A percentile compares a stretch with the other conserved stretches of the same genome.
These are phyloP conservation scores for Diadumene lineata DNA, from an alignment of 92 coral and sea anemone species.

Conservation along the genomic window DNA sequence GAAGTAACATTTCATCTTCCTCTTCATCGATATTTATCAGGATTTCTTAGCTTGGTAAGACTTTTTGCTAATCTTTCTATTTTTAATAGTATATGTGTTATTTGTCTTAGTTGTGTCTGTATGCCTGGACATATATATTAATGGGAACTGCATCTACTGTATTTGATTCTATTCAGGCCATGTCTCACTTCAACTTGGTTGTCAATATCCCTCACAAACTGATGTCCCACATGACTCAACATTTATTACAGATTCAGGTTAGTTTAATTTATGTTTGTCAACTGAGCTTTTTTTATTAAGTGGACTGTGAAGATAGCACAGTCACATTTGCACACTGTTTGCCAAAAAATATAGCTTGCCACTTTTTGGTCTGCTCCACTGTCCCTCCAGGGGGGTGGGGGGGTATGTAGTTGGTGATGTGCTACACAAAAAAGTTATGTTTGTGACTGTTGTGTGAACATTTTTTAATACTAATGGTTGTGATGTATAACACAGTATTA, in stretches of 20 bases:
- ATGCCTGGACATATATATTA: not conserved
- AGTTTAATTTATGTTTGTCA: too few species aligned
- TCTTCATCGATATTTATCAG: constrained; percentile 86
- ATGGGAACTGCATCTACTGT: not conserved
- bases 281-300: too few species aligned
- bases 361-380: too few species aligned
- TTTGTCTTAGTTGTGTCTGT: constrained; percentile 6
- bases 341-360: too few species aligned
- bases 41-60: constrained; percentile 87
- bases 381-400: too few species aligned
- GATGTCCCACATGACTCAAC: constrained; percentile 70
- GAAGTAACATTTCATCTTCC: constrained; percentile 97
- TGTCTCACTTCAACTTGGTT: constrained; percentile 70
- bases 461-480: too few species aligned
- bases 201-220: constrained; percentile 71
- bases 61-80: not conserved
- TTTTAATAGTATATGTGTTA: not conserved
- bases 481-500: too few species aligned
- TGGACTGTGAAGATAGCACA: too few species aligned
- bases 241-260: constrained; percentile 91
- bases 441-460: too few species aligned
- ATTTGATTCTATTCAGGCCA: constrained; percentile 35
- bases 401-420: too few species aligned
- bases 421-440: too few species aligned
- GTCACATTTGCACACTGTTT: too few species aligned